Conservation (phyloP, 2,888 invertebrate genomes). For the Nemoura dubitans region DNA sequence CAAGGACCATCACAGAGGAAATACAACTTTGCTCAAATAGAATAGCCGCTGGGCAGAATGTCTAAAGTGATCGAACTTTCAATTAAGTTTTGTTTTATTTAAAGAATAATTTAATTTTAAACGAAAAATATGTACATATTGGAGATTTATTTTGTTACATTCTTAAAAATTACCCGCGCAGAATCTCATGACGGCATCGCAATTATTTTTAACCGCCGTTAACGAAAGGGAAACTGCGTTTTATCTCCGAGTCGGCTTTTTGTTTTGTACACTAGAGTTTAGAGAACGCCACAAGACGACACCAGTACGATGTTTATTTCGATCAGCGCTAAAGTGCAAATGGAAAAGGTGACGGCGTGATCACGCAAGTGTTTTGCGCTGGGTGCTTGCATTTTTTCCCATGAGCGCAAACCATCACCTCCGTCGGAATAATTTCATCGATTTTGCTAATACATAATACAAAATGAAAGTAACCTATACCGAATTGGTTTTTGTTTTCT, state of each 20-base stretch:
- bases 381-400: not conserved
- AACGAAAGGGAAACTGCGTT: not conserved
- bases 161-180: not conserved
- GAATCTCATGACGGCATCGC: not conserved
- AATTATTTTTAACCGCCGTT: not conserved
- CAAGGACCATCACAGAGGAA: not conserved
- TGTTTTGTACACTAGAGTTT: not conserved
- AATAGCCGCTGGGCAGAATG: not conserved
- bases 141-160: not conserved
- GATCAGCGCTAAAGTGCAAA: no score
- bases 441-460: not conserved
- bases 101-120: not conserved
- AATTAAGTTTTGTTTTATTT: not conserved
- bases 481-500: not conserved
- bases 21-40: not conserved
- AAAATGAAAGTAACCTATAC: not conserved
- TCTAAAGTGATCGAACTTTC: not conserved
- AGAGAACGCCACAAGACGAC: not conserved
- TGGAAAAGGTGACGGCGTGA: not conserved
- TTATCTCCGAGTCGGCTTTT: not conserved
- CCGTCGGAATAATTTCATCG: not conserved
- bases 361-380: not conserved
- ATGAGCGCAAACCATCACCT: not conserved
- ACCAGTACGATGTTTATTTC: no score
- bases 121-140: not conserved